Conservation (phyloP, 1,140 invertebrate genomes). For the Aporrectodea caliginosa region DNA sequence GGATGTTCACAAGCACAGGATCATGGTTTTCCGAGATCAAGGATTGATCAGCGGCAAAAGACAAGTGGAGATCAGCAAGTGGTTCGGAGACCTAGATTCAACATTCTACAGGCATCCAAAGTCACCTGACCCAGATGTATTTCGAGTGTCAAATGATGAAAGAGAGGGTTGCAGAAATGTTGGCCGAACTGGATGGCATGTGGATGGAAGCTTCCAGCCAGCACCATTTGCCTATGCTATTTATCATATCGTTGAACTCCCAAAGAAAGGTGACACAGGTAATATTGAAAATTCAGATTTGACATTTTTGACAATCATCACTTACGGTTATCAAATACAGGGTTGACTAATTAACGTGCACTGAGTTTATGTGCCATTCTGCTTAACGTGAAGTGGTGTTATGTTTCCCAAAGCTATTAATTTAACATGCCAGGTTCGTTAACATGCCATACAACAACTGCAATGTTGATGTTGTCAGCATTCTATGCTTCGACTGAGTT, state of each 20-base stretch:
- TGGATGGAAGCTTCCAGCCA: conserved; percentile 59
- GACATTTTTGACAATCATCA: too few relatives aligned
- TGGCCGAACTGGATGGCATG: conserved; percentile 59
- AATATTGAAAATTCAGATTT: too few relatives aligned
- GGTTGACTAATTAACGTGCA: too few relatives aligned
- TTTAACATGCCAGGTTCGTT: too few relatives aligned
- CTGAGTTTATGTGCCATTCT: too few relatives aligned
- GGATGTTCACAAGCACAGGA: conserved; percentile 53
- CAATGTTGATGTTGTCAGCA: too few relatives aligned
- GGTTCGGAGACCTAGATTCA: conserved; percentile 59
- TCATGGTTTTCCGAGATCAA: conserved; percentile 58
- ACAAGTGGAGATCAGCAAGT: conserved; percentile 59
- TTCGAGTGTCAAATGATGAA: conserved; percentile 58
- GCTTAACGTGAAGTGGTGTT: too few relatives aligned
- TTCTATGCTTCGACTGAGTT: too few relatives aligned
- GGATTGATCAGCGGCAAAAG: conserved; percentile 52
- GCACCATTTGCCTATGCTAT: conserved; percentile 56
- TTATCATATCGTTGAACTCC: conserved; percentile 56
- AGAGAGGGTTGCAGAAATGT: conserved; percentile 58
- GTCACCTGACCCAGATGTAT: conserved; percentile 58
- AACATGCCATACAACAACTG: too few relatives aligned
- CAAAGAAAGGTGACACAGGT: conserved; percentile 54
- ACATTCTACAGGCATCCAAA: conserved; percentile 59
- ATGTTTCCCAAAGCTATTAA: too few relatives aligned
- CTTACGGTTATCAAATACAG: too few relatives aligned